Base-by-base conservation (phyloP, 2,888 invertebrate species). In the Ectemnius continuus region DNA sequence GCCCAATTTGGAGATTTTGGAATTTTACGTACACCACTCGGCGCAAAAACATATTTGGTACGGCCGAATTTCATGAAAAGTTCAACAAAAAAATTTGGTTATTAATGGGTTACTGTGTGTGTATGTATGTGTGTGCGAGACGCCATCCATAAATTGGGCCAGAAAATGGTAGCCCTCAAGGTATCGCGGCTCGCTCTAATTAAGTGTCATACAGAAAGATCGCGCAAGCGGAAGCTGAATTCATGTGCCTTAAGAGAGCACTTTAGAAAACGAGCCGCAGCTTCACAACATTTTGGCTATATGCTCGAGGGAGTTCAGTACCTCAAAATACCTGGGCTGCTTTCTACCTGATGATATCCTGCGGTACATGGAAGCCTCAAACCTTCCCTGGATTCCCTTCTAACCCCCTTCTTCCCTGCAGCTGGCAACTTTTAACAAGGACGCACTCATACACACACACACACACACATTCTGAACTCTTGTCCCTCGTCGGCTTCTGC, bases 251-350 rank as follows among this genome's bases (percentile, higher is more conserved):
- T 60, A 36, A n/a, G 60, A 60, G 60, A 5, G 28, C 36, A 60
- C 23, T 60, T 60, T 57, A 36, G 14, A 20, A 28, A 26, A 16
- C 16, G 28, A 45, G n/a, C 52, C 52, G 1, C 14, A 23, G 23
- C 23, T 26, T 59, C n/a, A 59, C 14, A 60, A 60, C 13, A 28
- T 60, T 28, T 26, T 13, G 36, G 36, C 11, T 36, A 1, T 26
- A 36, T 28, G 28, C 16, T 13, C 16, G 60, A 28, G 23, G 26
- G 60, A 61, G 28, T 18, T 46, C 56, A 36, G 36, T 23, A 75
- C 59, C 69, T 72, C 67, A 73, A 70, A 70, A 36, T 36, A 36
- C 36, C 36, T 36, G 66, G 60, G 16, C 62, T 64, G 62, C 76
- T 72, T 61, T 45, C 61, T 57, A 59, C 63, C 46, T 16, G 58